Conservation (phyloP, 2,797 vertebrate genomes). For the Pelobates cultripes region DNA sequence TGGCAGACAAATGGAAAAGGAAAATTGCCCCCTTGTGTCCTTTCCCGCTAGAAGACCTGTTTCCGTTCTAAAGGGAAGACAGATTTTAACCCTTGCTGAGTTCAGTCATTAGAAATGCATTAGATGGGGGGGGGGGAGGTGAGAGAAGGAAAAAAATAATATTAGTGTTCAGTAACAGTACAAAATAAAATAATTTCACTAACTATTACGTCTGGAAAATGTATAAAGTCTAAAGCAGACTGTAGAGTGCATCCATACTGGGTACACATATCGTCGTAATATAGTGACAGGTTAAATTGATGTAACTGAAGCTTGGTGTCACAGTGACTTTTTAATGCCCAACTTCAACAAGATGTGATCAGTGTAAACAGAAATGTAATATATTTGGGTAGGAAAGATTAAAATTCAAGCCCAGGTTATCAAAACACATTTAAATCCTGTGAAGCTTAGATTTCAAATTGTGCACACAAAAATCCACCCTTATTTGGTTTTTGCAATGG, state of each 20-base stretch:
- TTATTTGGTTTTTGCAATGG: background rate
- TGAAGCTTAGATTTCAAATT: background rate
- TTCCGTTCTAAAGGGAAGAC: slow-evolving; percentile 60
- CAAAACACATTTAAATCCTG: slow-evolving; percentile 26
- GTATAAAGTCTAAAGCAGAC: too few species aligned
- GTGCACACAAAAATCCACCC: too few species aligned
- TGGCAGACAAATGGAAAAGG: slow-evolving; percentile 64
- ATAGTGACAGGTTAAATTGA: too few species aligned
- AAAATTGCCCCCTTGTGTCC: slow-evolving; percentile 64
- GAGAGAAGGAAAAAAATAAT: too few species aligned
- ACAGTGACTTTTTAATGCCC: background rate
- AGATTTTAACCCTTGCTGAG: slow-evolving; percentile 60
- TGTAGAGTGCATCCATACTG: too few species aligned
- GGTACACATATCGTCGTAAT: too few species aligned
- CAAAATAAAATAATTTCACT: background rate
- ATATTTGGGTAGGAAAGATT: slow-evolving; percentile 3
- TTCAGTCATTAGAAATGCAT: background rate
- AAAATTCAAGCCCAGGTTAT: slow-evolving; percentile 19
- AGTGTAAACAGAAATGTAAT: slow-evolving; percentile 19
- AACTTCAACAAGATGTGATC: slow-evolving; percentile 9
- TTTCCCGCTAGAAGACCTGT: slow-evolving; percentile 55
- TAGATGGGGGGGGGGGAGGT: background rate
- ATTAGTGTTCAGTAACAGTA: too few species aligned
- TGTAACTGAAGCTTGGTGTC: too few species aligned
- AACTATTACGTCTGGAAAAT: too few species aligned